These are phyloP conservation scores for Rhagonycha lutea DNA, from an alignment of 2,888 invertebrate genomes.

Conservation along the genomic window DNA sequence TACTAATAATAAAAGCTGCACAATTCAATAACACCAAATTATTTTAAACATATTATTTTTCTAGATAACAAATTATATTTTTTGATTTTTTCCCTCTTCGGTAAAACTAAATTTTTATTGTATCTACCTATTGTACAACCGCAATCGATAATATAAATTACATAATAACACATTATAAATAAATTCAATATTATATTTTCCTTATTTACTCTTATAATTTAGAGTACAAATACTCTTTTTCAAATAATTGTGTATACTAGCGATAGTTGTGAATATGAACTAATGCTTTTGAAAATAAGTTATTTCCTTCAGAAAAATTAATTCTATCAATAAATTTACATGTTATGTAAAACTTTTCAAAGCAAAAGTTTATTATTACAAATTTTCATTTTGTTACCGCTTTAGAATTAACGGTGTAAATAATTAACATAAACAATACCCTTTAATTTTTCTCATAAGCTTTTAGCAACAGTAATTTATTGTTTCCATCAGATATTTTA, in stretches of 20 bases:
- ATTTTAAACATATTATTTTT: neutral
- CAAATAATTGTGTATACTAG: neutral
- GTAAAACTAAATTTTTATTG: neutral
- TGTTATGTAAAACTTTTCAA: neutral
- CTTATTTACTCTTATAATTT: neutral
- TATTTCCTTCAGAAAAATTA: neutral
- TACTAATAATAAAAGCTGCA: neutral
- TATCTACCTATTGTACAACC: neutral
- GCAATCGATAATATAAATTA: neutral
- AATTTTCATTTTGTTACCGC: no score
- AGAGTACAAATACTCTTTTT: neutral
- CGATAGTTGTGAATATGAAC: neutral
- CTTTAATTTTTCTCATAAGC: no score
- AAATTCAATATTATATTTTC: neutral
- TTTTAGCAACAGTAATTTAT: no score
- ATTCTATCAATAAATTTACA: neutral
- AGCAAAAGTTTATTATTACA: neutral
- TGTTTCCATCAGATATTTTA: no score
- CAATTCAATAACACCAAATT: neutral
- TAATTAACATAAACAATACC: no score
- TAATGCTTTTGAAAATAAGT: neutral
- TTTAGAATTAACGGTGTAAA: no score
- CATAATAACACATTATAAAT: neutral
- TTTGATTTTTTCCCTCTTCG: neutral
- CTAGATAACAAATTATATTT: neutral